Conservation (phyloP, 2,888 invertebrate genomes). For the Parasteatoda lunata region DNA sequence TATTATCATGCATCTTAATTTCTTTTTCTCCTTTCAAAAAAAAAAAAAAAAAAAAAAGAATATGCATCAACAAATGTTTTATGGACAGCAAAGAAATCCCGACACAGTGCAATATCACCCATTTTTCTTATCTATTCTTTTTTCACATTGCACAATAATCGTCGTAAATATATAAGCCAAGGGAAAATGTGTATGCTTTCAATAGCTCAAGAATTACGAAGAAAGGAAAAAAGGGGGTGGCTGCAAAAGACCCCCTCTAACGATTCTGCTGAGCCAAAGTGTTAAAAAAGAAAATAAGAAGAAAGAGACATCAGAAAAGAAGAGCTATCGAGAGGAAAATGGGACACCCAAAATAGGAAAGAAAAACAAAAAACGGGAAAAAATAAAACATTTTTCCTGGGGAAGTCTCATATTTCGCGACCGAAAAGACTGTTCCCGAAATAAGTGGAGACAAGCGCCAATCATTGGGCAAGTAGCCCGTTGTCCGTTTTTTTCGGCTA, state of each 20-base stretch:
- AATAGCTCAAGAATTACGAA: background rate
- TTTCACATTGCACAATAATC: background rate
- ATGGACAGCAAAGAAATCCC: too few relatives aligned
- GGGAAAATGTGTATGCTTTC: conserved; percentile 25
- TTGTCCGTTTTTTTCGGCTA: conserved; percentile 42
- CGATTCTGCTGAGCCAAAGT: conserved; percentile 20
- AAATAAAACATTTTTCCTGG: conserved; percentile 20
- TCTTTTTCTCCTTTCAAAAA: too few relatives aligned
- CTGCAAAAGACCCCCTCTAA: conserved; percentile 15
- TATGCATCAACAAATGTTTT: too few relatives aligned
- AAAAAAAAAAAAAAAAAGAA: too few relatives aligned
- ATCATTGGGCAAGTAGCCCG: conserved; percentile 52
- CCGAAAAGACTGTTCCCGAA: conserved; percentile 55
- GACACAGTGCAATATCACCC: background rate
- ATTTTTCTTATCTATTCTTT: background rate
- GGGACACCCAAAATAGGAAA: conserved; percentile 51
- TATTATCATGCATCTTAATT: too few relatives aligned
- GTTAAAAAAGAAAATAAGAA: conserved; percentile 8
- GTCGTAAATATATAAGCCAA: background rate
- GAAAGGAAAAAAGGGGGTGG: background rate
- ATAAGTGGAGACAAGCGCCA: conserved; percentile 61
- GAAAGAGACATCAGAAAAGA: conserved; percentile 52
- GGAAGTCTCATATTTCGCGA: conserved; percentile 60
- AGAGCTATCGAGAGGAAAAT: conserved; percentile 43
- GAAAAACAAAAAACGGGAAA: conserved; percentile 14